phyloP scores from a whole-genome alignment of 1,140 invertebrate species.

The Ephestia elutella region DNA sequence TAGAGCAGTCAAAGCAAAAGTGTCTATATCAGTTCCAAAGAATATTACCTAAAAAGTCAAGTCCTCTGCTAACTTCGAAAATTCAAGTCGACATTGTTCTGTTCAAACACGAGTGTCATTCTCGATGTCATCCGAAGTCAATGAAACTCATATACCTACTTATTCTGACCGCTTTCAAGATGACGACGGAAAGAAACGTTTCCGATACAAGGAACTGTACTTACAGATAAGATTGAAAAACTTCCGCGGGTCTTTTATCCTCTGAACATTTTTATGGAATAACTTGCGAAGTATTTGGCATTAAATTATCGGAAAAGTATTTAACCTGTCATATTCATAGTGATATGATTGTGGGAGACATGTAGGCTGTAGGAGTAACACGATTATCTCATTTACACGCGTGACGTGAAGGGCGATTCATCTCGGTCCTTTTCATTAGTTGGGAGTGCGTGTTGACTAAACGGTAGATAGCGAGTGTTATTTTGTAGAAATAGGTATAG shows the following conservation, averaged over 20 bases:
- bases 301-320: neutral
- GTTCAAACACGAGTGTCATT: neutral
- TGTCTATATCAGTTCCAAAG: no score
- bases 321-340: neutral
- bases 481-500: neutral
- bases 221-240: conserved; percentile 27
- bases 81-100: no score
- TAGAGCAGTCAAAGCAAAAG: no score
- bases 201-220: conserved; percentile 8
- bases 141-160: neutral
- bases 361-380: neutral
- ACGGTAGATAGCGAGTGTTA: neutral
- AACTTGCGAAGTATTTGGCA: conserved; percentile 11
- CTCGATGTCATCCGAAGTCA: neutral
- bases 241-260: conserved; percentile 25
- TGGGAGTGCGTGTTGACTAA: neutral
- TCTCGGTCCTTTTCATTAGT: conserved; percentile 5
- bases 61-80: no score
- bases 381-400: conserved; percentile 3
- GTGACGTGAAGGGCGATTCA: conserved; percentile 4
- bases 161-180: conserved; percentile 5
- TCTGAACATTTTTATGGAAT: conserved; percentile 20
- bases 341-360: neutral
- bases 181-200: conserved; percentile 3
- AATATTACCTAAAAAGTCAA: no score